A percentile compares a stretch with the other conserved stretches of the same genome.
Evolutionary conservation across 2,888 invertebrate genomes (phyloP).

Genomic region (Harpalus rubripes): DNA sequence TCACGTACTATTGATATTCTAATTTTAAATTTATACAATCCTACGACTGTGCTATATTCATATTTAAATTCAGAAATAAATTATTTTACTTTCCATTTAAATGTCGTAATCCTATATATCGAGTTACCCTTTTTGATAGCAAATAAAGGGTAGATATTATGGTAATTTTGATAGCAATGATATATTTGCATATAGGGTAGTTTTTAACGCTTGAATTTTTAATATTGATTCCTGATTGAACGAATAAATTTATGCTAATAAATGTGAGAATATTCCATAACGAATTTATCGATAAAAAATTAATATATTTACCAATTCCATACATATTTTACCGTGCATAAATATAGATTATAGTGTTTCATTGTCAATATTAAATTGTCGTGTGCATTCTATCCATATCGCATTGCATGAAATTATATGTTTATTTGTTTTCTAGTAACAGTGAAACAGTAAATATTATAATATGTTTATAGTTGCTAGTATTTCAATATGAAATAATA

Average conservation of each 20-base stretch:
- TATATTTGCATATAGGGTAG: constrained; percentile 22
- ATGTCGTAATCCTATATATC: constrained; percentile 47
- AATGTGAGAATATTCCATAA: not conserved
- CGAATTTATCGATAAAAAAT: not conserved
- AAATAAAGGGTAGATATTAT: constrained; percentile 39
- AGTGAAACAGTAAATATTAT: too few relatives aligned
- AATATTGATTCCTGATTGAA: not conserved
- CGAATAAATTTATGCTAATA: not conserved
- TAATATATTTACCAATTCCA: not conserved
- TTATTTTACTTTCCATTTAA: constrained; percentile 29
- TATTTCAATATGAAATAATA: too few relatives aligned
- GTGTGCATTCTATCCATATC: not conserved
- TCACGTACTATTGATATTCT: constrained; percentile 33
- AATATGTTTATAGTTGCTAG: too few relatives aligned
- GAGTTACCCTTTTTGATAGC: constrained; percentile 31
- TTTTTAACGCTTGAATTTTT: constrained; percentile 2
- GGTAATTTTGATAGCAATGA: constrained; percentile 18
- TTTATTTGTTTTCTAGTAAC: too few relatives aligned
- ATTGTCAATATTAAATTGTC: not conserved
- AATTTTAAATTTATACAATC: constrained; percentile 25
- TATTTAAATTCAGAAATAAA: constrained; percentile 41
- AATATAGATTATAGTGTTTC: not conserved
- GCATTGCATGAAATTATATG: too few relatives aligned
- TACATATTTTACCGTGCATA: not conserved
- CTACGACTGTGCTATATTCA: constrained; percentile 25